phyloP scores from a whole-genome alignment of 2,113 vertebrate species.

The Erinaceus europaeus region DNA sequence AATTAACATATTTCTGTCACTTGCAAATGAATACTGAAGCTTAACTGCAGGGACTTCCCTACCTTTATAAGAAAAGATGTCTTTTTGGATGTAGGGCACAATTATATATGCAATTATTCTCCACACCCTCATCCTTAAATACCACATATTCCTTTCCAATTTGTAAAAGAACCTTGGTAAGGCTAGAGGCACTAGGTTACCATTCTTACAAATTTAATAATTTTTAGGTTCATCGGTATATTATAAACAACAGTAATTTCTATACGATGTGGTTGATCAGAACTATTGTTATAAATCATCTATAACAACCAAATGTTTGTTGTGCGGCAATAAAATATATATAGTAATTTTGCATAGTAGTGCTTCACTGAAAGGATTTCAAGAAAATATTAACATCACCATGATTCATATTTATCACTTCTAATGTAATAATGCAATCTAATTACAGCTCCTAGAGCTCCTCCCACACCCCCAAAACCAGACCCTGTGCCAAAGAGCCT shows the following conservation, averaged over 20 bases:
- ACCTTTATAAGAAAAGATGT: background rate
- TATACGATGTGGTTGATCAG: too few species aligned
- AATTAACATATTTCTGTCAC: constrained; percentile 68
- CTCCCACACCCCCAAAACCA: background rate
- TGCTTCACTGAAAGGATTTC: background rate
- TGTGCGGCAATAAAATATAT: too few species aligned
- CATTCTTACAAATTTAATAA: background rate
- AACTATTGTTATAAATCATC: too few species aligned
- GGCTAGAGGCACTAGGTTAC: background rate
- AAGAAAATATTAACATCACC: background rate
- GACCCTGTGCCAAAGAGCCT: background rate
- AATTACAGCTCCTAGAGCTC: background rate
- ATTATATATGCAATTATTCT: constrained; percentile 1
- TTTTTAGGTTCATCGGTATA: background rate
- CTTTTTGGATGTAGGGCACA: constrained; percentile 6
- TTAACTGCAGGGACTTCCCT: constrained; percentile 41
- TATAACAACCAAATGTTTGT: too few species aligned
- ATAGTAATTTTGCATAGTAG: background rate
- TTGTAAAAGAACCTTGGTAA: constrained; percentile 29
- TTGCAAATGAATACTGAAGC: constrained; percentile 65
- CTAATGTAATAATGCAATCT: background rate
- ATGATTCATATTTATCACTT: background rate
- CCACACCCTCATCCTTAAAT: background rate
- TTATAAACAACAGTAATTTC: background rate
- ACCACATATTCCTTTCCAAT: constrained; percentile 26